Base-by-base conservation (phyloP, 1,140 invertebrate species). In the Trypoxylus dichotomus region DNA sequence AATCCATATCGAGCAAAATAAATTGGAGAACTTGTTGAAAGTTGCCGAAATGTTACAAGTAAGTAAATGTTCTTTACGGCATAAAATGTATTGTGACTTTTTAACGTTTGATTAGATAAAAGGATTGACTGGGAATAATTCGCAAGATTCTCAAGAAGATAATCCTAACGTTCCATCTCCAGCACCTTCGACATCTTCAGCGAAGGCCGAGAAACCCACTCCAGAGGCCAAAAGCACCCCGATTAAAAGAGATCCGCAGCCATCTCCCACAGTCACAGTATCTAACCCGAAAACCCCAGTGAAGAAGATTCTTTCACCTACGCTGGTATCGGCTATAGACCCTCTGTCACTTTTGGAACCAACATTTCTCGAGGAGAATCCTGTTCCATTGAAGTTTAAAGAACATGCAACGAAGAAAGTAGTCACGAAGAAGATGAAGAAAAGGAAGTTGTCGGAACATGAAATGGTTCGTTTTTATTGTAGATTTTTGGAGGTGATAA, bases 31-130 rank as follows among this genome's bases (percentile, higher is more conserved):
- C 54, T 79, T 89, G 19, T 77, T 89, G 2, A 83, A 84, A 73
- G 87, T 86, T 25, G 88, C 88, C 2, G 85, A 88, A 77, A 79
- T 82, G 11, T 80, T 89, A 10, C 86, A 88, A 81, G 87, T 89
- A 60, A 15, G 10, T 72, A 47, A 13, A 42, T 78, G 29, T 19
- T 77, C 43, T 27, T 43, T 27, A 8, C 58, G 11, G 15, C n/a
- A n/a, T 74, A 25, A 63, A 54, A 41, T 54, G 76, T 72, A 1
- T 76, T 25, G 25, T 75, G 8, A 75, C 6, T 78, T 63, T 76
- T 76, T 78, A 29, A 74, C 75, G 71, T 78, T 29, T 60, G 79
- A 80, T 13, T 76, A 85, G 84, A 84, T 85, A n/a, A 85, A 85
- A 82, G 85, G 84, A 2, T 73, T 85, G 19, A 81, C 83, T 0